Conservation (phyloP, 2,113 vertebrate genomes). For the Tachuris rubrigastra region DNA sequence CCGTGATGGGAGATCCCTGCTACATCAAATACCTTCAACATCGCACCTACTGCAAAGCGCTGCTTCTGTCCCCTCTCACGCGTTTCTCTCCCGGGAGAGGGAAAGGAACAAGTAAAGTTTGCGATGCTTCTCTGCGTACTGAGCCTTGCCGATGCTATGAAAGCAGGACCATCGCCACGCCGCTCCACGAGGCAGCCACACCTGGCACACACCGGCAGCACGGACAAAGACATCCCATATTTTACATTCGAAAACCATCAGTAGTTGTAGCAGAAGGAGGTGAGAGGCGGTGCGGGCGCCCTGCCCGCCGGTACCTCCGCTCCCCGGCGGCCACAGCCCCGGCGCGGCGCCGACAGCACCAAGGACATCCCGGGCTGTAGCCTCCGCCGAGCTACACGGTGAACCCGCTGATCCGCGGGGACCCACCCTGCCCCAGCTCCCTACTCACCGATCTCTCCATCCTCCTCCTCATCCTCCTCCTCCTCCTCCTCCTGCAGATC, state of each 20-base stretch:
- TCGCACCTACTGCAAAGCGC: accelerated
- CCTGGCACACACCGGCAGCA: background rate
- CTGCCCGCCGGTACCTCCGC: accelerated
- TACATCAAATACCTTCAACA: background rate
- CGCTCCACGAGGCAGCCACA: background rate
- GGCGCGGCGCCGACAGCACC: background rate
- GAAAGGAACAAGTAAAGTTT: background rate
- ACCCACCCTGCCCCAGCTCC: background rate
- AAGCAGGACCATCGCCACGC: background rate
- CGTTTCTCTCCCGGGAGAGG: background rate
- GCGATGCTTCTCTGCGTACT: background rate
- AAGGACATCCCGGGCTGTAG: accelerated
- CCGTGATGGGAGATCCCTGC: background rate
- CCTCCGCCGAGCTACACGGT: background rate
- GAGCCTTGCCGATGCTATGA: accelerated
- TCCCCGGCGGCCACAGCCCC: background rate
- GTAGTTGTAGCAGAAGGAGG: background rate
- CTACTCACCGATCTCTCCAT: conserved; percentile 71
- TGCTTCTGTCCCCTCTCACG: background rate
- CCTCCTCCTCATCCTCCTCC: conserved; percentile 68
- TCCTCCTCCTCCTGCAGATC: conserved; percentile 59
- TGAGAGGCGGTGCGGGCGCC: accelerated
- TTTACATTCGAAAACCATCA: background rate
- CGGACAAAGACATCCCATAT: background rate
- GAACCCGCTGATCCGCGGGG: background rate